phyloP scores from a whole-genome alignment of 2,113 vertebrate genomes.

The Scomber colias region DNA sequence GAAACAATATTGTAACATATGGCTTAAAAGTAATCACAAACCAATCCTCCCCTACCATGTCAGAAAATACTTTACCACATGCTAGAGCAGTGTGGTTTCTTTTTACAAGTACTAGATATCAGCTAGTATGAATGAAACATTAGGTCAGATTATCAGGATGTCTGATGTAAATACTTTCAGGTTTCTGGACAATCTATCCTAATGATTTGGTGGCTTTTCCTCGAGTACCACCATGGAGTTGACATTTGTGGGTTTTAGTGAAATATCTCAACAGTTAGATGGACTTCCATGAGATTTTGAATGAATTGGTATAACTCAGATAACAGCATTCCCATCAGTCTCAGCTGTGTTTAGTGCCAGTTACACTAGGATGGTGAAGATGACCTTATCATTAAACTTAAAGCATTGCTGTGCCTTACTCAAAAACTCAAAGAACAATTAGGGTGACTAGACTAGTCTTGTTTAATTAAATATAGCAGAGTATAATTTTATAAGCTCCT shows the following conservation, averaged over 20 bases:
- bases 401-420: background rate
- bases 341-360: background rate
- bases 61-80: background rate
- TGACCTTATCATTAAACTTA: background rate
- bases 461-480: background rate
- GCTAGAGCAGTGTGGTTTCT: background rate
- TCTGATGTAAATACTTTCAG: too few species aligned
- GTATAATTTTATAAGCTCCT: background rate
- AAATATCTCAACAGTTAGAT: background rate
- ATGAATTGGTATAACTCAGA: too few species aligned
- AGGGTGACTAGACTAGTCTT: too few species aligned
- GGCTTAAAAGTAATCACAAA: slow-evolving; percentile 12
- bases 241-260: too few species aligned
- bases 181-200: too few species aligned
- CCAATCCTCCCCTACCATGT: background rate
- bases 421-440: too few species aligned
- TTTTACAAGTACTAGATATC: background rate
- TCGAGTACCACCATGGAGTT: too few species aligned
- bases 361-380: background rate
- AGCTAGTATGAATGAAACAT: background rate
- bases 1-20: slow-evolving; percentile 12
- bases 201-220: too few species aligned
- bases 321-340: background rate
- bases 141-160: too few species aligned
- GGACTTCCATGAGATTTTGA: background rate